phyloP scores from a whole-genome alignment of 2,113 vertebrate genomes.

The Hoplias malabaricus region DNA sequence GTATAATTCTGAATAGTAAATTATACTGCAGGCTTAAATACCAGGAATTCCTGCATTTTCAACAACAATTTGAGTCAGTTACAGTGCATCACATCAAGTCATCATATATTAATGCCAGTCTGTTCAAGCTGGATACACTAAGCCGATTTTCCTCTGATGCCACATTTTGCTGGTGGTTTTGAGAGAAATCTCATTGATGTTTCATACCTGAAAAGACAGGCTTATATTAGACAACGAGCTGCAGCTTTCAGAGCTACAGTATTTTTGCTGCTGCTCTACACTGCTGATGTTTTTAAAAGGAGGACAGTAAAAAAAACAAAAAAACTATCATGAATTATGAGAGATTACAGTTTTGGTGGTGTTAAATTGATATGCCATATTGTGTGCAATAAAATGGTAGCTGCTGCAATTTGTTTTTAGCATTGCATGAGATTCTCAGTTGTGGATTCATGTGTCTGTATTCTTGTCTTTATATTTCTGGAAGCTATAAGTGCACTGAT shows the following conservation, averaged over 20 bases:
- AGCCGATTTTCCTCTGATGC: not conserved
- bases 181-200: constrained; percentile 8
- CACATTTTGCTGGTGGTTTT: not conserved
- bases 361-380: not conserved
- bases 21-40: not conserved
- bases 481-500: too few relatives aligned
- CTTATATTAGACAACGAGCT: constrained; percentile 1
- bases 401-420: not conserved
- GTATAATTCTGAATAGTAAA: not conserved
- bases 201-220: not conserved
- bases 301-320: not conserved
- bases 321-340: not conserved
- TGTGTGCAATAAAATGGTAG: not conserved
- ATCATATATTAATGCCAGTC: not conserved
- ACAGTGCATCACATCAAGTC: not conserved
- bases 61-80: not conserved
- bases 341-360: not conserved
- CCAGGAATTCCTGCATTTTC: not conserved
- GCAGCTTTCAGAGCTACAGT: not conserved
- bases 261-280: not conserved
- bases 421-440: not conserved
- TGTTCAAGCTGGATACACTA: not conserved
- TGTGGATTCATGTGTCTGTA: not conserved
- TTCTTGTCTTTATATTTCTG: too few relatives aligned
- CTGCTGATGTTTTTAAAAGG: not conserved